Percentiles rank a stretch among this genome's conserved stretches.
These are phyloP conservation scores for Vanessa tameamea DNA, from an alignment of 1,140 invertebrate species.

Conservation along the genomic window DNA sequence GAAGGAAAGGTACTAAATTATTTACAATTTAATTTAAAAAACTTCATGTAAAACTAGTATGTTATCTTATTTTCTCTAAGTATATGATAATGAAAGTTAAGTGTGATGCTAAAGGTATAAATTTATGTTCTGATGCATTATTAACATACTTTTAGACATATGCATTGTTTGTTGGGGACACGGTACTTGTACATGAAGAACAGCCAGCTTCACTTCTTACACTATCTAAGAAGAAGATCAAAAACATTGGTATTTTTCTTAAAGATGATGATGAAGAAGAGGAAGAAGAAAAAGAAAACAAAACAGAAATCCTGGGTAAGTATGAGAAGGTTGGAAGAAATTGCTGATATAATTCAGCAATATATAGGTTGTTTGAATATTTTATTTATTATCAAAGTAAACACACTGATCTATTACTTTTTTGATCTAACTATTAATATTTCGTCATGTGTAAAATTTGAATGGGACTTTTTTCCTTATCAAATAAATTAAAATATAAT, in stretches of 20 bases:
- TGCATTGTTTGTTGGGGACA: conserved; percentile 98
- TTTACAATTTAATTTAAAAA: no score
- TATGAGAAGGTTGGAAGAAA: conserved; percentile 15
- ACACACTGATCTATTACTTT: background rate
- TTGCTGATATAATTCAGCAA: background rate
- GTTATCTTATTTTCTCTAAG: no score
- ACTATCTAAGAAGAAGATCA: conserved; percentile 96
- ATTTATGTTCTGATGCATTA: no score
- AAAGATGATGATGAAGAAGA: conserved; percentile 96
- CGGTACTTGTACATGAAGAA: conserved; percentile 96
- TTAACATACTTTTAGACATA: conserved; percentile 82
- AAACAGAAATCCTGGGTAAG: conserved; percentile 80
- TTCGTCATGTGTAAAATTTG: background rate
- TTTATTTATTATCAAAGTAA: background rate
- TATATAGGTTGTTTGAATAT: conserved; percentile 2
- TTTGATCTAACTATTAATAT: background rate
- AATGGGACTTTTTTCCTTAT: background rate
- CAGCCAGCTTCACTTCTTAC: conserved; percentile 94
- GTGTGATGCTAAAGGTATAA: no score
- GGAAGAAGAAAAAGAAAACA: conserved; percentile 86
- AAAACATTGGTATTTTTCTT: conserved; percentile 97
- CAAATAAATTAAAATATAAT: no score
- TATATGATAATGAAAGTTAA: no score
- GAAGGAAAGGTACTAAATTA: conserved; percentile 85
- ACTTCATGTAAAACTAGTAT: no score